Percentiles rank a stretch among this genome's conserved stretches.
Conservation (phyloP, 2,888 invertebrate genomes). For the Spisula solida region DNA sequence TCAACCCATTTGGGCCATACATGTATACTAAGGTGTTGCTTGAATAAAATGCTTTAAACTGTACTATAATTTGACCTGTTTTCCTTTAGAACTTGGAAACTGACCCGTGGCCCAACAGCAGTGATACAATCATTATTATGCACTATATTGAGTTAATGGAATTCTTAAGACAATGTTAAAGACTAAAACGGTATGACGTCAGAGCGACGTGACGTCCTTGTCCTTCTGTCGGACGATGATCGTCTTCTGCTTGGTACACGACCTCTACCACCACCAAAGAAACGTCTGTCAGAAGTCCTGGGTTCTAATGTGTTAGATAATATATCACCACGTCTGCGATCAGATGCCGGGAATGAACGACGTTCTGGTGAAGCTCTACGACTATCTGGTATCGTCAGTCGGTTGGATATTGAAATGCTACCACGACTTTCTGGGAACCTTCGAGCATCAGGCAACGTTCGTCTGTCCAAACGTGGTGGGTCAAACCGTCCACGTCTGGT, state of each 20-base stretch:
- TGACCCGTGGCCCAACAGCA: too few relatives aligned
- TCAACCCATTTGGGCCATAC: too few relatives aligned
- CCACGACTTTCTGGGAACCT: neutral
- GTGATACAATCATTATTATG: neutral
- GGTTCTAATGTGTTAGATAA: neutral
- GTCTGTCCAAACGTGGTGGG: neutral
- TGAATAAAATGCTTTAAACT: too few relatives aligned
- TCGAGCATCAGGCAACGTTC: neutral
- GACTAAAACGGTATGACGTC: neutral
- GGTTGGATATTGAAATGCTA: neutral
- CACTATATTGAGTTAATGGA: neutral
- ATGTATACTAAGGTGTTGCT: too few relatives aligned
- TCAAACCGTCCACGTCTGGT: neutral
- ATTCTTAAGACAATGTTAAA: neutral
- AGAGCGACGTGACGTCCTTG: constrained; percentile 7
- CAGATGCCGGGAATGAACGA: neutral
- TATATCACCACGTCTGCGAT: neutral
- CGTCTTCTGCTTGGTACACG: neutral
- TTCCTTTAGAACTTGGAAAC: too few relatives aligned
- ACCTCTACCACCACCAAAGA: neutral
- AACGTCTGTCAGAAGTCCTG: neutral
- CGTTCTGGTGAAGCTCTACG: neutral
- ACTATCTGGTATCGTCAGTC: neutral
- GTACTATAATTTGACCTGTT: too few relatives aligned
- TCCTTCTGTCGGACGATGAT: neutral